Base-by-base conservation (phyloP, 2,888 invertebrate genomes). In the Gryllus longicercus region DNA sequence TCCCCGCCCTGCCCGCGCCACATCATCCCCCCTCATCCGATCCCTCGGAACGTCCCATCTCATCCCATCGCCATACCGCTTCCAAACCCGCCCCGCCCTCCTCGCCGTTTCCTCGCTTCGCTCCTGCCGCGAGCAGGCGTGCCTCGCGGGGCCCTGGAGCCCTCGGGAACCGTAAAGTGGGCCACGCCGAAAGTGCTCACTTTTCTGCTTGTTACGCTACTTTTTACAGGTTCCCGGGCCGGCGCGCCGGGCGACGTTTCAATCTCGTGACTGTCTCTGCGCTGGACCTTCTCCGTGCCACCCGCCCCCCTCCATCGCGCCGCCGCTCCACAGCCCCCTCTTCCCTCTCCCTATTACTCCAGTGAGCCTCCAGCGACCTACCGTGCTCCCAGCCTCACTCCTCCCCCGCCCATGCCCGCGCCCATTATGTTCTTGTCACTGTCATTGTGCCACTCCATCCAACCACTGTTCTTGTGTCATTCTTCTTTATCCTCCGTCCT, bases 171-270 rank as follows among this genome's bases (percentile, higher is more conserved):
- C 14, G 63, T 63, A 63, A 63, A 63, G 63, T 63, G 63, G 63
- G 63, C 63, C 63, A 18, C 63, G 63, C 18, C 63, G 16, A 16
- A 63, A 63, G 63, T 63, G 63, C 63, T 63, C 63, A 63, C 63
- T 63, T 63, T 63, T 63, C 63, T 63, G 63, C 63, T 63, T 63
- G 63, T 63, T 63, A 63, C 63, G 63, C 63, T 63, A 18, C 63
- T 63, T 63, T 63, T 63, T 63, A 63, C 63, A 63, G 63, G 18
- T 63, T 63, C 63, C 63, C 18, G 63, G 63, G 3, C 63, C 18
- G 63, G 63, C 63, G 51, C 51, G 51, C 51, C 11, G 63, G 63
- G 63, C 63, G 63, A 63, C 63, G 63, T 16, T 63, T 63, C 63
- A 63, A 63, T 63, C 63, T 63, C 63, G 63, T 18, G 63, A 14